Conservation (phyloP, 2,113 vertebrate genomes). For the Suncus etruscus region DNA sequence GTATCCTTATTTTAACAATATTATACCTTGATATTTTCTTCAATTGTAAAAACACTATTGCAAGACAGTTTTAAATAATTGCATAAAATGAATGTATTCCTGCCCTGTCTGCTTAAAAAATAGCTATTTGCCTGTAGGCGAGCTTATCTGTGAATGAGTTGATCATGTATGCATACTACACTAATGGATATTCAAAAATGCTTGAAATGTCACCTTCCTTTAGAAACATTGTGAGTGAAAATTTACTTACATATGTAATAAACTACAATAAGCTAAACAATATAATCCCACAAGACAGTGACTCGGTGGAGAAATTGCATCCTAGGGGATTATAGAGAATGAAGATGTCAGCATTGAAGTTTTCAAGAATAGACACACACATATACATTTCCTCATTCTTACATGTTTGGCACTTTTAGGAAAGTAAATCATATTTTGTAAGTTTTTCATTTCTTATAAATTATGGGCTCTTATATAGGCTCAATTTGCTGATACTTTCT, state of each 20-base stretch:
- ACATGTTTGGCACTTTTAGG: background rate
- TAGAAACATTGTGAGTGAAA: constrained; percentile 23
- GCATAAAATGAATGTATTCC: constrained; percentile 24
- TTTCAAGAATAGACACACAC: background rate
- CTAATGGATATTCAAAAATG: background rate
- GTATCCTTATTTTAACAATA: background rate
- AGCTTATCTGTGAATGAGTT: constrained; percentile 43
- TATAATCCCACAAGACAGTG: background rate
- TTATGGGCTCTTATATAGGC: constrained; percentile 2
- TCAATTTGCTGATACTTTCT: background rate
- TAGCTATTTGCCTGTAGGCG: background rate
- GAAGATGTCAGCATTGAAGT: background rate
- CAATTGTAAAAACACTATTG: constrained; percentile 18
- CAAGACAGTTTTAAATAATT: background rate
- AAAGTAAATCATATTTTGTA: background rate
- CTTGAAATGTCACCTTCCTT: constrained; percentile 36
- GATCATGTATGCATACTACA: background rate
- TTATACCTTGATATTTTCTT: background rate
- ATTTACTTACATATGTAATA: background rate
- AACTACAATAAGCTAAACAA: background rate
- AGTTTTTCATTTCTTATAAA: background rate
- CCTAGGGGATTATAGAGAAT: background rate
- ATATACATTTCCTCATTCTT: background rate
- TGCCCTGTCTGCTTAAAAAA: constrained; percentile 7
- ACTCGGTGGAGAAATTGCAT: constrained; percentile 13